Percentiles rank a stretch among this genome's conserved stretches.
phyloP scores from a whole-genome alignment of 2,888 invertebrate species.

The Drosophila emarginata region DNA sequence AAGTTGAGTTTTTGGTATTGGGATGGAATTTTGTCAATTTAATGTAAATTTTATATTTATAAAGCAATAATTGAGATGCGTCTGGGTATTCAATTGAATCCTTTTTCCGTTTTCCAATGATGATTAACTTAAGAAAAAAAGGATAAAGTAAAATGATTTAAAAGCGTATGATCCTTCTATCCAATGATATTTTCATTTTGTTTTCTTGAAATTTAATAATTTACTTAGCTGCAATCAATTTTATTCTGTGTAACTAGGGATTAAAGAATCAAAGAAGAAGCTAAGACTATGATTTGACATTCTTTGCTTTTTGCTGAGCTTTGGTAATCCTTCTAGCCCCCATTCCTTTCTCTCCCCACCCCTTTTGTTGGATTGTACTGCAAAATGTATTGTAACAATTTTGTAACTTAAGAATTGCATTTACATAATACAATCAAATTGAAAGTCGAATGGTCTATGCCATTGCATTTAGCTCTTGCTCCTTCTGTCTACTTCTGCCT shows the following conservation, averaged over 20 bases:
- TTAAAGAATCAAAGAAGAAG: too few species aligned
- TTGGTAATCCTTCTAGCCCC: not conserved
- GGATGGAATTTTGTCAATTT: constrained; percentile 33
- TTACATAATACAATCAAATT: constrained; percentile 73
- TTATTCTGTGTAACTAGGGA: too few species aligned
- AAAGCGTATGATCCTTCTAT: too few species aligned
- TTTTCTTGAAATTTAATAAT: too few species aligned
- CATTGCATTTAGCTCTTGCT: not conserved
- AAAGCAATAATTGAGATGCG: not conserved
- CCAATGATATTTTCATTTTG: not conserved
- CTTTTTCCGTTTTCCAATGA: not conserved
- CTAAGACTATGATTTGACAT: constrained; percentile 13
- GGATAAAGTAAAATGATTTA: constrained; percentile 30
- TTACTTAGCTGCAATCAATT: too few species aligned
- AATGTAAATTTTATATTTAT: constrained; percentile 45
- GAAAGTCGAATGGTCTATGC: constrained; percentile 46
- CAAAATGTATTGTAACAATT: constrained; percentile 1
- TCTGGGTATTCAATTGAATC: not conserved
- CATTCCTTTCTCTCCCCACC: too few species aligned
- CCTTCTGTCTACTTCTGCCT: not conserved
- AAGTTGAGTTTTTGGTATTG: not conserved
- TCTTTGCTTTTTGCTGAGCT: not conserved
- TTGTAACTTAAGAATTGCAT: constrained; percentile 66
- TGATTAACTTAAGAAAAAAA: constrained; percentile 37
- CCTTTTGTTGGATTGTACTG: not conserved